phyloP scores from a whole-genome alignment of 2,113 vertebrate species.

The Rhodinocichla rosea region DNA sequence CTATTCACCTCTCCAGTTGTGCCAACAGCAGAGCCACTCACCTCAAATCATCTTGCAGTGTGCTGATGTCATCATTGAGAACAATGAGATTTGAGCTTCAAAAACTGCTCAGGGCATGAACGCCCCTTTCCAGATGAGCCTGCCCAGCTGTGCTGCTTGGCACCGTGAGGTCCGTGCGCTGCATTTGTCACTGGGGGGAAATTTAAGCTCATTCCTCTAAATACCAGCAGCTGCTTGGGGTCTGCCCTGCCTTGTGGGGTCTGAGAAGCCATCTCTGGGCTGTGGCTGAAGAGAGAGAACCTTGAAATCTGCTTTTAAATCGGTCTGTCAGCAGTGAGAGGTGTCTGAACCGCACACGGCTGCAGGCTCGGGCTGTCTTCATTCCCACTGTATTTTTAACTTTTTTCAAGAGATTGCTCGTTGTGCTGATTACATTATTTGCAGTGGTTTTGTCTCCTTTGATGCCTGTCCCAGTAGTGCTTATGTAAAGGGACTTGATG shows the following conservation, averaged over 20 bases:
- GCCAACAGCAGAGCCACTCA: neutral
- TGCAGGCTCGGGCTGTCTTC: neutral
- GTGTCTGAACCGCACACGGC: rapidly evolving
- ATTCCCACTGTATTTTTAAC: neutral
- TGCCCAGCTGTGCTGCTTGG: neutral
- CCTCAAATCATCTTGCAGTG: neutral
- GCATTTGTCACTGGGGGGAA: neutral
- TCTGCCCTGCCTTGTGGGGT: neutral
- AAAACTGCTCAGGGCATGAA: neutral
- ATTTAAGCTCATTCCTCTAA: conserved; percentile 25
- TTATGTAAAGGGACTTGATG: conserved; percentile 40
- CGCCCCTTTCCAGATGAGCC: neutral
- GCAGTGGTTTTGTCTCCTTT: conserved; percentile 20
- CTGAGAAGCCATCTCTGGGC: neutral
- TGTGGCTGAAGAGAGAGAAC: neutral
- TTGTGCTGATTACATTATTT: conserved; percentile 53
- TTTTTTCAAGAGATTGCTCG: conserved; percentile 18
- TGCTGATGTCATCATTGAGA: neutral
- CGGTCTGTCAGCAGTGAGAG: neutral
- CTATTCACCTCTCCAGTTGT: rapidly evolving
- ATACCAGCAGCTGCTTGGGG: neutral
- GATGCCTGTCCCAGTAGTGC: conserved; percentile 40
- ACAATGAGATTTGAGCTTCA: neutral
- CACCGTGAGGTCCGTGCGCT: rapidly evolving
- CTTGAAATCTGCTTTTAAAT: neutral